Evolutionary conservation across 2,797 vertebrate species (phyloP).

Genomic region (Lacerta agilis): DNA sequence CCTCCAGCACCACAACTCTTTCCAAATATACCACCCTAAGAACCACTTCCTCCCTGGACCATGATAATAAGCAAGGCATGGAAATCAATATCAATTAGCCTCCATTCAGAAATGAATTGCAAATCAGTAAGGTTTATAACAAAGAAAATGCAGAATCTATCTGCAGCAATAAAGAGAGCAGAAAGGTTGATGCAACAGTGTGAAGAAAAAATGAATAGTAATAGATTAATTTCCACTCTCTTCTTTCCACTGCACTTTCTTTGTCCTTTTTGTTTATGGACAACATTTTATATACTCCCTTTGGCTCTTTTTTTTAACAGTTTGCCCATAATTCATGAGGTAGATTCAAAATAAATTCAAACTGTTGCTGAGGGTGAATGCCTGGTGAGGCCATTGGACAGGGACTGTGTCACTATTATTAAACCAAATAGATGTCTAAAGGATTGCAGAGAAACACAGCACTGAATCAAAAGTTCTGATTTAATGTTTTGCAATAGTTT

Average conservation of each 20-base stretch:
- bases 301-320: not conserved
- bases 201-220: constrained; percentile 25
- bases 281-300: not conserved
- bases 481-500: not conserved
- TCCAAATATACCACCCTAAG: constrained; percentile 31
- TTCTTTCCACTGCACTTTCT: not conserved
- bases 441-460: not conserved
- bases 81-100: constrained; percentile 66
- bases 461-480: not conserved
- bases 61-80: constrained; percentile 52
- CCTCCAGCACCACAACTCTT: constrained; percentile 33
- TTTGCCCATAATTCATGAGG: not conserved
- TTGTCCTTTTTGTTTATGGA: not conserved
- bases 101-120: constrained; percentile 60
- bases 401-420: not conserved
- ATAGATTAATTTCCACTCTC: not conserved
- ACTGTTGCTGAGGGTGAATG: not conserved
- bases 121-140: constrained; percentile 46
- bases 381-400: not conserved
- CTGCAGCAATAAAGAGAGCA: not conserved
- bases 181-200: constrained; percentile 36
- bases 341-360: not conserved
- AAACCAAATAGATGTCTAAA: not conserved
- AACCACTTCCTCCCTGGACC: constrained; percentile 56
- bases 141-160: constrained; percentile 34